These are phyloP conservation scores for Desoria tigrina DNA, from an alignment of 2,888 invertebrate species.

Conservation along the genomic window DNA sequence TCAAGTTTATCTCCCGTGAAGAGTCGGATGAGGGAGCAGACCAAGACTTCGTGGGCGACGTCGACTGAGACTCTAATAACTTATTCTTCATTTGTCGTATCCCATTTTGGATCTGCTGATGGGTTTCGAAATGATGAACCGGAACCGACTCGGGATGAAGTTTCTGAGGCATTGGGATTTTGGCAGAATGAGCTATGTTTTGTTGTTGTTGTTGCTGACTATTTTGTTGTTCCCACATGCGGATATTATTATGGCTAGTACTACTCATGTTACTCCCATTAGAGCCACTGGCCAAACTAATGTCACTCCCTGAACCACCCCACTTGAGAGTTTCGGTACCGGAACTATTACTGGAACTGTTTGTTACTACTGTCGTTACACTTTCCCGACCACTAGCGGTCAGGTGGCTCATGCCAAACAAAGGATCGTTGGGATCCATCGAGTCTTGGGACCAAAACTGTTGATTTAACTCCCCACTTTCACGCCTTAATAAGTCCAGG, in stretches of 20 bases:
- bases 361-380: slow-evolving; percentile 62
- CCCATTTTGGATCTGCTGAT: slow-evolving; percentile 55
- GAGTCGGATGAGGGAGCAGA: slow-evolving; percentile 24
- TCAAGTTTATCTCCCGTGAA: slow-evolving; percentile 55
- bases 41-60: slow-evolving; percentile 13
- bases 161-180: slow-evolving; percentile 74
- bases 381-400: slow-evolving; percentile 61
- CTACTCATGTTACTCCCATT: slow-evolving; percentile 22
- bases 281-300: slow-evolving; percentile 62
- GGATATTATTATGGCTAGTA: slow-evolving; percentile 19
- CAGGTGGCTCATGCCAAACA: slow-evolving; percentile 40
- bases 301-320: slow-evolving; percentile 75
- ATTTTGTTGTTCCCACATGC: slow-evolving; percentile 50
- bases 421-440: slow-evolving; percentile 47
- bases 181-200: slow-evolving; percentile 73
- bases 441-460: slow-evolving; percentile 36
- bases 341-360: slow-evolving; percentile 64
- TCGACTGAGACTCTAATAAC: slow-evolving; percentile 30
- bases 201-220: slow-evolving; percentile 51
- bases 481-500: slow-evolving; percentile 67
- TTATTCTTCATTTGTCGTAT: slow-evolving; percentile 43
- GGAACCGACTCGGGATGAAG: slow-evolving; percentile 74
- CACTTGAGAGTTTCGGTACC: slow-evolving; percentile 74
- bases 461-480: slow-evolving; percentile 56
- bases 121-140: neutral